Percentiles rank a stretch among this genome's conserved stretches.
These are phyloP conservation scores for Pristionchus exspectatus DNA, from an alignment of 2,888 invertebrate species.

Conservation along the genomic window DNA sequence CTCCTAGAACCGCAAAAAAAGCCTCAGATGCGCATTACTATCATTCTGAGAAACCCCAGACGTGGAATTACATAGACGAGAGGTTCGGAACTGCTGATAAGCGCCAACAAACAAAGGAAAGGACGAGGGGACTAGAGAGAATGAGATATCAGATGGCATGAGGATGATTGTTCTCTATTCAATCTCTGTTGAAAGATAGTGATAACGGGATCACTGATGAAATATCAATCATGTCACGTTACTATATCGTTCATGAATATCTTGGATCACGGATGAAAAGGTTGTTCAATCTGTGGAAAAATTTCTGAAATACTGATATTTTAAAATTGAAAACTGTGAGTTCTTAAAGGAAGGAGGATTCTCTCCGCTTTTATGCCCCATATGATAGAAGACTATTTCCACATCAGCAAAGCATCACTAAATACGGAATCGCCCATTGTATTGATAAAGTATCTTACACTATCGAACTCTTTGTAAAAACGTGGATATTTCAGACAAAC, in stretches of 20 bases:
- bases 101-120: constrained; percentile 1
- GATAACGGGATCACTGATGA: not conserved
- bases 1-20: too few relatives aligned
- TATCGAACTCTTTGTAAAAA: not conserved
- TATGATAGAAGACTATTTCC: not conserved
- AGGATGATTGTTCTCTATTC: not conserved
- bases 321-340: too few relatives aligned
- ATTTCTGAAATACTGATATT: too few relatives aligned
- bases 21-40: too few relatives aligned
- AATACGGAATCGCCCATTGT: not conserved
- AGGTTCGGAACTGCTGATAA: constrained; percentile 35
- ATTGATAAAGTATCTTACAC: not conserved
- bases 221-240: too few relatives aligned
- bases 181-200: not conserved
- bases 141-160: not conserved
- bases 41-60: too few relatives aligned
- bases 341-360: too few relatives aligned
- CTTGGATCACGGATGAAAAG: too few relatives aligned
- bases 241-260: too few relatives aligned
- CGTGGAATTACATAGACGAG: constrained; percentile 1
- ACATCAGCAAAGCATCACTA: not conserved
- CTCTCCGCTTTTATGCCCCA: too few relatives aligned
- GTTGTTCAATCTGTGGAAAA: too few relatives aligned
- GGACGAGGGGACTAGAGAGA: not conserved
- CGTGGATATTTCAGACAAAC: too few relatives aligned